Evolutionary conservation across 1,140 invertebrate species (phyloP).

Genomic region (Rhagoletis zephyria): DNA sequence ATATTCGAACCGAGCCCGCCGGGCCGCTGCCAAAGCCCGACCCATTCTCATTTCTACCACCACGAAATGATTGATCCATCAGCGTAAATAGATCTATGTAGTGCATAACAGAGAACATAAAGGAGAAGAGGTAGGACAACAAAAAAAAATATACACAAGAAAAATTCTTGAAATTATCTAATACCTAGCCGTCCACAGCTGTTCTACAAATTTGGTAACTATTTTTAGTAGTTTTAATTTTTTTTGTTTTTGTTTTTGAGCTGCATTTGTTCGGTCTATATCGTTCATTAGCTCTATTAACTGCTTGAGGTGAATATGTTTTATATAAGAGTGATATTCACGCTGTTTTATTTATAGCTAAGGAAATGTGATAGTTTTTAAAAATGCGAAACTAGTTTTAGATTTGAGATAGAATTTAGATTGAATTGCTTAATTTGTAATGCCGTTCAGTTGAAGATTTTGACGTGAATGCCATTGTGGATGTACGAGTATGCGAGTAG

Average conservation of each 20-base stretch:
- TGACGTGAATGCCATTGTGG: neutral
- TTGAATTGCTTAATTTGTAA: neutral
- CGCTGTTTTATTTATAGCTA: neutral
- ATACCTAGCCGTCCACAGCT: too few relatives aligned
- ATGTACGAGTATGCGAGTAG: neutral
- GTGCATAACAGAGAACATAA: too few relatives aligned
- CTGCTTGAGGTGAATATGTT: neutral
- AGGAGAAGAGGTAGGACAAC: too few relatives aligned
- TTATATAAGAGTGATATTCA: neutral
- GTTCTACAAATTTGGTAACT: too few relatives aligned
- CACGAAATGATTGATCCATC: too few relatives aligned
- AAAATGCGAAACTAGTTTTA: neutral
- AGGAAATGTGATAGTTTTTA: neutral
- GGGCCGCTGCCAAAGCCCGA: too few relatives aligned
- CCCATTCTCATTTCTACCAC: too few relatives aligned
- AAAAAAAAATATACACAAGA: too few relatives aligned
- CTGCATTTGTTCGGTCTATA: too few relatives aligned
- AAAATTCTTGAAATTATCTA: too few relatives aligned
- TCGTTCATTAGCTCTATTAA: neutral
- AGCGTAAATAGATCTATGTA: too few relatives aligned
- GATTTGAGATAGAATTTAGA: neutral
- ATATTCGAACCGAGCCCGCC: too few relatives aligned
- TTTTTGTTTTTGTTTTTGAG: neutral
- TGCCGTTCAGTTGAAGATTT: neutral
- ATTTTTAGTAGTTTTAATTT: neutral